Base-by-base conservation (phyloP, 2,888 invertebrate species). In the Alentia gelatinosa region DNA sequence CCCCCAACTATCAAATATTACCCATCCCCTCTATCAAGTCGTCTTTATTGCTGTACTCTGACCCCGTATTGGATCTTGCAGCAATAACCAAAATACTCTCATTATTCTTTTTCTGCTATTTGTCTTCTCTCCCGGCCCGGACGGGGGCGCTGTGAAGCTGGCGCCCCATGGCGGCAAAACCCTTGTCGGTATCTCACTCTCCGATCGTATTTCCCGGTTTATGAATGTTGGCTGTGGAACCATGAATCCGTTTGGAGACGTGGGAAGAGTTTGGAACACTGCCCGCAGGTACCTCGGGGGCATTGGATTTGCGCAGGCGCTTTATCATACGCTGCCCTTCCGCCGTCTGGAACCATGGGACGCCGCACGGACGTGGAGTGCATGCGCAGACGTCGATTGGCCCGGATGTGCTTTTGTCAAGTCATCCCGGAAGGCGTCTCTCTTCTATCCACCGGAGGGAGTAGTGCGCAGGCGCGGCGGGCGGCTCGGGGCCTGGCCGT, bases 341-440 rank as follows among this genome's bases (percentile, higher is more conserved):
- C 68, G 68, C 3, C 68, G n/a, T 30, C 3, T 3, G 68, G 68
- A 68, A 68, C 30, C 68, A 26, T 68, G 30, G 68, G 68, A 68
- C 30, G 68, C 68, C 1, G 68, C 68, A 3, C n/a, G 56, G 68
- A 68, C 68, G 68, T 68, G 68, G 33, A n/a, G 68, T 30, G 68
- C 68, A 68, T 68, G 68, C n/a, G 30, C 30, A 68, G 33, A 68
- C 33, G 30, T 5, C 30, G 30, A 68, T 12, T 68, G 1, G 5
- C 68, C 68, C 68, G 68, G 68, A 68, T 68, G 68, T 68, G 68
- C 68, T 68, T 68, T 68, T 68, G 68, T 68, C 68, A 30, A 68
- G 5, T 68, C 68, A 68, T 30, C 68, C 68, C 68, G 68, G 56
- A 56, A 56, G n/a, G 23, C 56, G 56, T 47, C 23, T 56, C 56